Evolutionary conservation across 2,113 vertebrate genomes (phyloP).

Genomic region (Alouatta palliata): DNA sequence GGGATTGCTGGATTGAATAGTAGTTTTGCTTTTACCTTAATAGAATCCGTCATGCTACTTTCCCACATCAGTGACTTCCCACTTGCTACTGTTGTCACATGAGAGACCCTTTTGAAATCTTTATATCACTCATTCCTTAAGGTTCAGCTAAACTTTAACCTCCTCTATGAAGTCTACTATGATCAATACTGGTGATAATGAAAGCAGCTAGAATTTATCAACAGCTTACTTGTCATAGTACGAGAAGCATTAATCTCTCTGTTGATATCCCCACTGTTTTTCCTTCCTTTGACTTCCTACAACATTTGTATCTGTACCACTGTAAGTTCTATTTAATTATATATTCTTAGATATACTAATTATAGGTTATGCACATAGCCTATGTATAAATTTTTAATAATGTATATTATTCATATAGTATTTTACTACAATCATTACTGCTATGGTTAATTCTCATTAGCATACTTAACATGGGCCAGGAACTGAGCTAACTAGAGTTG

Average conservation of each 20-base stretch:
- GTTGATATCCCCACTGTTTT: background rate
- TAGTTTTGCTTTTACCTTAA: background rate
- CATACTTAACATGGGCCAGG: background rate
- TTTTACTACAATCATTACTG: background rate
- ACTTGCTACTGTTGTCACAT: background rate
- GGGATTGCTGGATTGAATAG: too few species aligned
- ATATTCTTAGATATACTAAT: background rate
- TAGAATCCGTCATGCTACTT: background rate
- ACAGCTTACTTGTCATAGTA: background rate
- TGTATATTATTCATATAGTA: background rate
- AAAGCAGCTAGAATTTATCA: background rate
- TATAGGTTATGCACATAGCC: background rate
- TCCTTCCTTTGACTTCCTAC: background rate
- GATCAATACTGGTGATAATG: background rate
- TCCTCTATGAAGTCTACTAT: background rate
- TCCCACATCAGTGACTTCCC: background rate
- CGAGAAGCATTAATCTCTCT: background rate
- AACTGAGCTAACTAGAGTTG: background rate
- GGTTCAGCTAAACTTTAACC: background rate
- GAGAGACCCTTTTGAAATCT: background rate
- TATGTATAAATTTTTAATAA: background rate
- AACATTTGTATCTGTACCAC: background rate
- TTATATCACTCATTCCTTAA: background rate
- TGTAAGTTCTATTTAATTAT: slow-evolving; percentile 27
- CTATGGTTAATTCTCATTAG: background rate